A percentile compares a stretch with the other conserved stretches of the same genome.
Conservation (phyloP, 2,113 vertebrate genomes). For the Lethenteron camtschaticum region DNA sequence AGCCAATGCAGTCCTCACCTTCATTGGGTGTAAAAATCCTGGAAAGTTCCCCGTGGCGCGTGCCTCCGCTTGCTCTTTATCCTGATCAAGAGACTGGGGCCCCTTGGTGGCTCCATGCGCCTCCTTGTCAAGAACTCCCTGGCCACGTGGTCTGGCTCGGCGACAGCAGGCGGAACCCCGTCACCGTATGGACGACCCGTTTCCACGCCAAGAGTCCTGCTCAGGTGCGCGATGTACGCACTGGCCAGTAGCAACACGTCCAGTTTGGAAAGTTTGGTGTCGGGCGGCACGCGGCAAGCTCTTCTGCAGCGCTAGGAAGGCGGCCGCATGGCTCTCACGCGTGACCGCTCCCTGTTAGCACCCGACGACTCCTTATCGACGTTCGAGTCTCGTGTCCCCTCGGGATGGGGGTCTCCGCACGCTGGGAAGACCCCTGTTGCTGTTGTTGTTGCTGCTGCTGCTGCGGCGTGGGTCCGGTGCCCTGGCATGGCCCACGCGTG, state of each 20-base stretch:
- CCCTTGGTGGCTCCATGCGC: no score
- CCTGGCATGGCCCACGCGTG: no score
- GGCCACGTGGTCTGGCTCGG: no score
- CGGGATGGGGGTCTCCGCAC: no score
- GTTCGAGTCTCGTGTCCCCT: no score
- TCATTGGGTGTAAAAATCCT: conserved; percentile 40
- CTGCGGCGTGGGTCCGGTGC: no score
- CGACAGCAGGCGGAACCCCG: no score
- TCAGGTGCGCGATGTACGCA: conserved; percentile 53
- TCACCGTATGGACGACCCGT: conserved; percentile 11
- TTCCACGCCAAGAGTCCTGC: conserved; percentile 30
- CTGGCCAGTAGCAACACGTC: conserved; percentile 49
- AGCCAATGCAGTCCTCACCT: conserved; percentile 21
- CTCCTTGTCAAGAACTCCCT: no score
- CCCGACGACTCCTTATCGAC: conserved; percentile 13
- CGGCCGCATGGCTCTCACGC: conserved; percentile 40
- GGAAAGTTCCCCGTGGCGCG: conserved; percentile 19
- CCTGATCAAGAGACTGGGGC: no score
- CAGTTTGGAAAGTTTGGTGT: conserved; percentile 58
- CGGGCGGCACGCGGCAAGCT: conserved; percentile 44
- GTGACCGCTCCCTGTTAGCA: conserved; percentile 32
- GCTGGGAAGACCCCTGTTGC: no score
- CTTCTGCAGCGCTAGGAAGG: conserved; percentile 49
- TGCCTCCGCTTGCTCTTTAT: conserved; percentile 1
- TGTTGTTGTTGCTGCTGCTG: no score